Base-by-base conservation (phyloP, 1,140 invertebrate species). In the Danaus plexippus region DNA sequence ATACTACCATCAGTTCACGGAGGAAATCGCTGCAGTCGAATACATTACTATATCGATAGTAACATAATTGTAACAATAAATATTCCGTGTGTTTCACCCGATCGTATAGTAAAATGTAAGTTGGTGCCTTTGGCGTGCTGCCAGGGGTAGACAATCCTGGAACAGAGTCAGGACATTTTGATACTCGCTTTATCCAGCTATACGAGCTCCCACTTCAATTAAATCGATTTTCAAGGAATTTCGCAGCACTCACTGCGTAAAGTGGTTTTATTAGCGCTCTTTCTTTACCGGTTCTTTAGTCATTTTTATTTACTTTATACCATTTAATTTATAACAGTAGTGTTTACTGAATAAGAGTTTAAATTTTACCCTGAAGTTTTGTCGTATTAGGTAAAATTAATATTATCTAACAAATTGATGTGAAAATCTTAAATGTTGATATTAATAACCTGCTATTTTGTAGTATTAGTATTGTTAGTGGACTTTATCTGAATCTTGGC, bases 71-170 rank as follows among this genome's bases (percentile, higher is more conserved):
- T 58, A 57, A 50, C 41, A 52, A 61, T 61, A 61, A 61, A 61
- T 61, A 61, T 61, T 61, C 53, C 40, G 22, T 43, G 46, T 55
- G 53, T 51, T 32, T 55, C 56, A 52, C 49, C 52, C 44, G 54
- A 52, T 52, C 50, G 22, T 53, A 58, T 56, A 57, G 48, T 52
- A 47, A 58, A 65, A 62, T 65, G 59, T 65, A 56, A 50, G 48
- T 62, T 52, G 47, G 52, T 50, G 61, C 54, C 50, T 51, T 69
- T 85, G 81, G 81, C 77, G 11, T 51, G 11, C 8, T 51, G 81
- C 79, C 81, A 82, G 69, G 49, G 79, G 67, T 76, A 73, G 67
- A 68, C 68, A 73, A 75, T 82, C 67, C 76, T 80, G 79, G 79
- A 72, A 64, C 71, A 15, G 60, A 71, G 67, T 77, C 75, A 75